Evolutionary conservation across 53 echinoderm and acorn worm genomes (phyloP).

Genomic region (Crossaster papposus): DNA sequence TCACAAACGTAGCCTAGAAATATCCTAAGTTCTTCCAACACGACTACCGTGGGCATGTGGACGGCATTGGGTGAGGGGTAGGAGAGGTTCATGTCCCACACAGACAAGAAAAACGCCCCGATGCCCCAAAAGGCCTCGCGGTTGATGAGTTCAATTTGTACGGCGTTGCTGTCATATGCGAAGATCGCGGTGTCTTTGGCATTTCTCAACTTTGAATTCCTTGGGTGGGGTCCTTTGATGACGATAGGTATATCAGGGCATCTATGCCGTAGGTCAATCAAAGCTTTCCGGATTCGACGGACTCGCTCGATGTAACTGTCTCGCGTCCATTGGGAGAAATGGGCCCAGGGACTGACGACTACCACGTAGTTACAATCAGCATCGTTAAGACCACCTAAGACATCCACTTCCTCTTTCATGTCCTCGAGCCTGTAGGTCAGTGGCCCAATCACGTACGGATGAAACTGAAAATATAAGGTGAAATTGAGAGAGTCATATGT

Average conservation of each 20-base stretch:
- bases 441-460: constrained; percentile 27
- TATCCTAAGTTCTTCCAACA: constrained; percentile 31
- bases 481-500: constrained; percentile 20
- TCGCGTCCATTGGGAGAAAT: constrained; percentile 62
- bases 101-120: constrained; percentile 49
- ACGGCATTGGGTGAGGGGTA: constrained; percentile 15
- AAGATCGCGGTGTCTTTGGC: neutral
- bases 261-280: constrained; percentile 22
- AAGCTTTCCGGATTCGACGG: constrained; percentile 39
- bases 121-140: constrained; percentile 36
- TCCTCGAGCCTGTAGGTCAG: neutral
- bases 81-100: constrained; percentile 52
- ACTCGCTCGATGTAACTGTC: constrained; percentile 55
- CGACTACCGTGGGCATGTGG: constrained; percentile 27
- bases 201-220: neutral
- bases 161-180: neutral
- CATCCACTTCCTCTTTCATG: constrained; percentile 41
- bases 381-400: constrained; percentile 21
- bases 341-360: constrained; percentile 57
- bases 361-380: constrained; percentile 55
- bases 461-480: constrained; percentile 56
- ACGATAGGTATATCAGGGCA: constrained; percentile 60
- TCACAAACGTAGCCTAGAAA: constrained; percentile 42
- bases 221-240: constrained; percentile 61
- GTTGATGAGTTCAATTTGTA: constrained; percentile 33